Conservation (phyloP, 2,888 invertebrate genomes). For the Opisthograptis luteolata region DNA sequence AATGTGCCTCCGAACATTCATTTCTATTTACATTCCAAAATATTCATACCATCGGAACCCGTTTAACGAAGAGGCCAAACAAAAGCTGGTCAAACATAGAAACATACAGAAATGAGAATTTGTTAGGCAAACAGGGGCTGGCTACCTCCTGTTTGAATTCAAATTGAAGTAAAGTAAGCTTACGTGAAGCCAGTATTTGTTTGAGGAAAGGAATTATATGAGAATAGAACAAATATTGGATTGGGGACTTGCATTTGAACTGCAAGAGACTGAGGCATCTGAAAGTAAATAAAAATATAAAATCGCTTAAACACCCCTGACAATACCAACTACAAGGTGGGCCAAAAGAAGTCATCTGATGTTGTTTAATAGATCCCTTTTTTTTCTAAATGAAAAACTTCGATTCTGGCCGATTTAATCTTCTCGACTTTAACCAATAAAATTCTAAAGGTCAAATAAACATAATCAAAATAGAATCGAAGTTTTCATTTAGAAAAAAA, state of each 20-base stretch:
- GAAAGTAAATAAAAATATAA: neutral
- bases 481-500: too few species aligned
- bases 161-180: slow-evolving; percentile 20
- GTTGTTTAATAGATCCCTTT: too few species aligned
- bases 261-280: neutral
- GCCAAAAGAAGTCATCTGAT: too few species aligned
- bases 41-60: slow-evolving; percentile 5
- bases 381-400: too few species aligned
- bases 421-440: too few species aligned
- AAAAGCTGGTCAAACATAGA: slow-evolving; percentile 16
- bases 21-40: slow-evolving; percentile 1
- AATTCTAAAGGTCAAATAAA: too few species aligned
- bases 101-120: slow-evolving; percentile 28
- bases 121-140: slow-evolving; percentile 35
- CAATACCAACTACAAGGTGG: too few species aligned
- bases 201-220: slow-evolving; percentile 13
- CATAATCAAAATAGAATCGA: too few species aligned
- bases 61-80: slow-evolving; percentile 20
- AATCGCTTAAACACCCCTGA: too few species aligned
- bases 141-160: slow-evolving; percentile 20
- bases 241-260: neutral
- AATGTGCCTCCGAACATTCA: neutral
- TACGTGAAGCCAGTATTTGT: slow-evolving; percentile 12
- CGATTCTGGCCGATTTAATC: too few species aligned
- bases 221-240: neutral